These are phyloP conservation scores for Helleia helle DNA, from an alignment of 2,888 invertebrate species.

Conservation along the genomic window DNA sequence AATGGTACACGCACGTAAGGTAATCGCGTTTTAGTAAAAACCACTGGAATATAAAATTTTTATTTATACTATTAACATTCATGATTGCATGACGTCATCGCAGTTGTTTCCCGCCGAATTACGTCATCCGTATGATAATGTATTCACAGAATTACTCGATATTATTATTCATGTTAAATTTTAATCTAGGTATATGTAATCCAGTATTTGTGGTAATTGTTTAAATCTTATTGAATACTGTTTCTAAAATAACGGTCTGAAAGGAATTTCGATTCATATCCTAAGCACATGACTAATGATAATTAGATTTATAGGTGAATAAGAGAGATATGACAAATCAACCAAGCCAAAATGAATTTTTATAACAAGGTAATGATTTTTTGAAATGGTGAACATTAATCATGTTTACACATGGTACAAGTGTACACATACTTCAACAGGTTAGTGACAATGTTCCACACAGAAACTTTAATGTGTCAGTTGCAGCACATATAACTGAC, in stretches of 20 bases:
- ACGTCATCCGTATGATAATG: conserved; percentile 59
- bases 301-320: too few relatives aligned
- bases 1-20: too few relatives aligned
- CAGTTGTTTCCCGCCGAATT: conserved; percentile 39
- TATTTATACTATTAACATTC: conserved; percentile 19
- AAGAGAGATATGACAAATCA: not conserved
- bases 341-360: conserved; percentile 3
- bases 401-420: not conserved
- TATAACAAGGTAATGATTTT: not conserved
- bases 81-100: conserved; percentile 47
- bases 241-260: too few relatives aligned
- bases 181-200: too few relatives aligned
- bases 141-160: too few relatives aligned
- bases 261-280: too few relatives aligned
- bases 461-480: conserved; percentile 60
- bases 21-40: too few relatives aligned
- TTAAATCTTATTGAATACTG: too few relatives aligned
- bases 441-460: conserved; percentile 71
- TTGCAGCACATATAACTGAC: conserved; percentile 68
- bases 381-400: conserved; percentile 16
- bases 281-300: too few relatives aligned
- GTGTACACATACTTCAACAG: conserved; percentile 27
- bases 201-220: too few relatives aligned
- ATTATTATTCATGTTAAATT: too few relatives aligned
- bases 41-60: too few relatives aligned